Evolutionary conservation across 2,888 invertebrate species (phyloP).

Genomic region (Diarsia brunnea): DNA sequence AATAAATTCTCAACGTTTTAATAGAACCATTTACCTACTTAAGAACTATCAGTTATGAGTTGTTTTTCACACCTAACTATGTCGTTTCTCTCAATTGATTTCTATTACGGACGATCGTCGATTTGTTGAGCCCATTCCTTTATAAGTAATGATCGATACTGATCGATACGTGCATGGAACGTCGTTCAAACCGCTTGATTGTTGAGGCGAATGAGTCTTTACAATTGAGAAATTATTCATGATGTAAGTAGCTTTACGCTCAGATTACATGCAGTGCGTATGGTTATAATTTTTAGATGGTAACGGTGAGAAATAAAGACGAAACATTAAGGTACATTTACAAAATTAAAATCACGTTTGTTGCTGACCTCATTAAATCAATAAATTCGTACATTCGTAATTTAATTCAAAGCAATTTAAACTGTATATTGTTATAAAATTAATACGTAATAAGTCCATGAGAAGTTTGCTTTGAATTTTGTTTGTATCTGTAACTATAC

Average conservation of each 20-base stretch:
- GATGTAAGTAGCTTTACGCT: constrained; percentile 14
- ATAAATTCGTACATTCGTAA: not conserved
- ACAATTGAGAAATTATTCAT: constrained; percentile 33
- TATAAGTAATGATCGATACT: constrained; percentile 47
- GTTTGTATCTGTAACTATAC: not conserved
- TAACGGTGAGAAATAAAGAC: not conserved
- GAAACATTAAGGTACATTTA: not conserved
- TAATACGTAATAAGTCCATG: not conserved
- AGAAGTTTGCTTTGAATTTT: not conserved
- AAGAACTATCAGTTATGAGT: constrained; percentile 23
- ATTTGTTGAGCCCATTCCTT: constrained; percentile 62
- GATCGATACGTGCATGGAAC: constrained; percentile 45
- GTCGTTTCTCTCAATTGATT: constrained; percentile 58
- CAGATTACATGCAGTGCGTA: constrained; percentile 8
- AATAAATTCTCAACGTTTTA: constrained; percentile 7
- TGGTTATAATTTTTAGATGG: not conserved
- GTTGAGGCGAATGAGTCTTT: constrained; percentile 25
- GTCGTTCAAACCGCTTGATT: constrained; percentile 41
- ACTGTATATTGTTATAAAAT: not conserved
- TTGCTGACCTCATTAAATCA: not conserved
- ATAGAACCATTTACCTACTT: constrained; percentile 33
- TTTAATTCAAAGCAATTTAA: too few species aligned
- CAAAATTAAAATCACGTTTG: not conserved
- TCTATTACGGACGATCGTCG: constrained; percentile 50
- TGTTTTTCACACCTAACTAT: constrained; percentile 41